Percentiles rank a stretch among this genome's conserved stretches.
These are phyloP conservation scores for Phalera bucephala DNA, from an alignment of 2,888 invertebrate species.

Conservation along the genomic window DNA sequence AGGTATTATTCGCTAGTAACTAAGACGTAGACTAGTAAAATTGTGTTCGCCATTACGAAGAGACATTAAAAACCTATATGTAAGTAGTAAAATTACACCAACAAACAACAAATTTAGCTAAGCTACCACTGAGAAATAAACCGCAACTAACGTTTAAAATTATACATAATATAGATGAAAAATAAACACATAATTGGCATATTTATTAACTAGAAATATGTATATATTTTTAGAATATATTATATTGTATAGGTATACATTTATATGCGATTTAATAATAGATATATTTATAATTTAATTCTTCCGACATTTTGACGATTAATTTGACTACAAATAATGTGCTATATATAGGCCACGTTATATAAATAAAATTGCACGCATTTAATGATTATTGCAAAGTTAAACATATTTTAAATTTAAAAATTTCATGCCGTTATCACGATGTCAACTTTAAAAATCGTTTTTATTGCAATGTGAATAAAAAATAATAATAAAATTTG, in stretches of 20 bases:
- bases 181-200: too few species aligned
- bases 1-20: constrained; percentile 62
- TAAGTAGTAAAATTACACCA: constrained; percentile 41
- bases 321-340: not conserved
- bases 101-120: constrained; percentile 51
- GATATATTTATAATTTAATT: not conserved
- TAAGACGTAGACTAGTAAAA: constrained; percentile 71
- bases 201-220: too few species aligned
- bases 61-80: constrained; percentile 20
- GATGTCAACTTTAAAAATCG: not conserved
- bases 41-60: constrained; percentile 58
- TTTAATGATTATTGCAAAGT: constrained; percentile 33
- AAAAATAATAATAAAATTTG: too few species aligned
- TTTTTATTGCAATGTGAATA: too few species aligned
- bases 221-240: too few species aligned
- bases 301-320: not conserved
- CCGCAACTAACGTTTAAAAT: constrained; percentile 21
- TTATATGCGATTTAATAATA: too few species aligned
- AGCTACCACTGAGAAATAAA: constrained; percentile 44
- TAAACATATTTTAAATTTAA: constrained; percentile 10
- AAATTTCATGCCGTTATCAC: not conserved
- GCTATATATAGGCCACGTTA: not conserved
- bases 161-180: too few species aligned
- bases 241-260: constrained; percentile 6
- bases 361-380: constrained; percentile 45